Evolutionary conservation across 1,140 invertebrate genomes (phyloP), one percentile per base, ranked within the genome.

Genomic region (Drosophila sturtevanti): DNA sequence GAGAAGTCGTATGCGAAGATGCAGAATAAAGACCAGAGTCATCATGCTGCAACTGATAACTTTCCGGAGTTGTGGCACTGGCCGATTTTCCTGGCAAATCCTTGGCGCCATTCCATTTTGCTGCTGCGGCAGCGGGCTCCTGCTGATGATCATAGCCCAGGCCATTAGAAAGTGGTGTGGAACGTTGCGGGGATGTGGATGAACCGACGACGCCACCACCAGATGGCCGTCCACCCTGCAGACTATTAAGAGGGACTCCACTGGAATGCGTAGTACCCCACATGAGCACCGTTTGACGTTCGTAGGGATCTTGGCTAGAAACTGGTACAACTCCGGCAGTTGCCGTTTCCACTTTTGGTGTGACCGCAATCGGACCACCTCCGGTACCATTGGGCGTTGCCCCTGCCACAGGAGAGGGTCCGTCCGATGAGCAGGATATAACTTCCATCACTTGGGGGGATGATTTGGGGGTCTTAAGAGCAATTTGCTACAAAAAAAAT

Each of bases 201-300:
- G 41, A 48, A 11, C 7, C 16, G 5, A 48, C 41, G 10, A 11
- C 18, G 16, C 16, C 41, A 48, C 92, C 90, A 38, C 63, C 90
- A 92, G 92, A 86, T 12, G 51, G 44, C 2, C 72, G 85, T 11
- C 75, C 63, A 2, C 74, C 74, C 34, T 78, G 69, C 16, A 70
- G 68, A 22, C 67, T 89, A 9, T 81, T 89, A 0, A 89, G 41
- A 0, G 90, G 90, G 35, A 91, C 77, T 1, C 90, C 86, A 18
- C 90, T 91, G 0, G 90, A 91, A 37, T 91, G 90, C 77, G 95
- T 86, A 10, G 82, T 87, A 81, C 96, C 96, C 96, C 96, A 97
- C 96, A 97, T 97, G 2, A 97, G 93, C 14, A 97, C 96, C 1
- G 96, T 97, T 92, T 97, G 96, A 18, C 96, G 92, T 67, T 94